phyloP scores from a whole-genome alignment of 1,140 invertebrate species.

The Hirudo medicinalis region DNA sequence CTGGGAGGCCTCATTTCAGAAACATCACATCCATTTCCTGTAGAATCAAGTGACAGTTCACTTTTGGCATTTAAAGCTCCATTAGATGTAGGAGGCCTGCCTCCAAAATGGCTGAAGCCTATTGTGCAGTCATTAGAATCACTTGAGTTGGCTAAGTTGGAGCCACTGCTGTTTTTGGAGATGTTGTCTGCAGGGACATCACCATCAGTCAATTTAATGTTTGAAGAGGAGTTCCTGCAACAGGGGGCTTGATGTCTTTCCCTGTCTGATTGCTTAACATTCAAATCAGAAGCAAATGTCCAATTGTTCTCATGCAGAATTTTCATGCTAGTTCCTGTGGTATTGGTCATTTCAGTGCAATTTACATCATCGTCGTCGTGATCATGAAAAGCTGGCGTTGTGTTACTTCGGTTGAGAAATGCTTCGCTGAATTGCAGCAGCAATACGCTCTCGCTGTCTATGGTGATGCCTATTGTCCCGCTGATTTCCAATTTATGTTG shows the following conservation, averaged over 20 bases:
- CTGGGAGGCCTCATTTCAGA: not conserved
- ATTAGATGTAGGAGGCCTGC: not conserved
- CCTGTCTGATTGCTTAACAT: too few relatives aligned
- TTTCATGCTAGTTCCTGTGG: not conserved
- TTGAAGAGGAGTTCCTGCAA: not conserved
- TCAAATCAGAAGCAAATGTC: too few relatives aligned
- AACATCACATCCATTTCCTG: not conserved
- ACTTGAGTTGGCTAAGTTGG: not conserved
- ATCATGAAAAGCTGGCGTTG: not conserved
- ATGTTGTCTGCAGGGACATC: not conserved
- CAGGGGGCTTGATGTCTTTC: too few relatives aligned
- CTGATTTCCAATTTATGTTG: slow-evolving; percentile 10
- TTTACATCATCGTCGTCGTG: too few relatives aligned
- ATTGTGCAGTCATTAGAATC: not conserved
- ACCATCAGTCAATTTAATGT: not conserved
- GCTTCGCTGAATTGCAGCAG: not conserved
- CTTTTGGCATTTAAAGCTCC: not conserved
- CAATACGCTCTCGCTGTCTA: slow-evolving; percentile 9
- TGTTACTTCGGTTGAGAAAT: not conserved
- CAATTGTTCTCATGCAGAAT: not conserved
- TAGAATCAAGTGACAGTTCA: not conserved
- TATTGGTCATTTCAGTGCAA: not conserved
- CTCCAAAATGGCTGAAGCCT: not conserved
- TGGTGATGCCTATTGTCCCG: slow-evolving; percentile 1
- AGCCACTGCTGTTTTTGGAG: not conserved